These are phyloP conservation scores for Hirudo medicinalis DNA, from an alignment of 1,140 invertebrate species.

Conservation along the genomic window DNA sequence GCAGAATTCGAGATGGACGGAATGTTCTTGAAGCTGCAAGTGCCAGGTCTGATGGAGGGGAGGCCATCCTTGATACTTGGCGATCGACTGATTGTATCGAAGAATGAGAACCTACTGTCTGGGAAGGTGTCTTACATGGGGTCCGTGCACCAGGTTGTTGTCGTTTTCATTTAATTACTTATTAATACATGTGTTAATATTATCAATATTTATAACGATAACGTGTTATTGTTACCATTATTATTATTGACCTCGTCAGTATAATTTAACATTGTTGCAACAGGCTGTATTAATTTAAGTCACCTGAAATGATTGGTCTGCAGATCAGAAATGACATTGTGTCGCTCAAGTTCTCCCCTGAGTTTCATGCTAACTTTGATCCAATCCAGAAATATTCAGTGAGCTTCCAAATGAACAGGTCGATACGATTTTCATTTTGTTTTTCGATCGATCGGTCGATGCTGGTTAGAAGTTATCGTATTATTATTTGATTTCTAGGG, in stretches of 20 bases:
- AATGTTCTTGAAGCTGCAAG: constrained; percentile 58
- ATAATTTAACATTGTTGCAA: too few species aligned
- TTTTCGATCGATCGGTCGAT: neutral
- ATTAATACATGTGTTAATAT: neutral
- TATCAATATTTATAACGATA: neutral
- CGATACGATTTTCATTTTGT: neutral
- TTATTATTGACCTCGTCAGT: neutral
- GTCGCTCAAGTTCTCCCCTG: constrained; percentile 56
- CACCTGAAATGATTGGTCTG: constrained; percentile 11
- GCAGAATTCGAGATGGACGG: constrained; percentile 32
- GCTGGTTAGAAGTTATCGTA: neutral
- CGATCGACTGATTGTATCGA: constrained; percentile 53
- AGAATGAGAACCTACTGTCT: constrained; percentile 29
- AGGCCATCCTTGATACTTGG: constrained; percentile 68
- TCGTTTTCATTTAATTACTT: neutral
- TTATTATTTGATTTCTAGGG: neutral
- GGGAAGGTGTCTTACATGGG: constrained; percentile 52
- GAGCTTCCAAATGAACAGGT: constrained; percentile 50
- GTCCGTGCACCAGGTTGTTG: constrained; percentile 56
- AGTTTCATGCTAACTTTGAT: constrained; percentile 56
- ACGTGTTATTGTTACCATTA: neutral
- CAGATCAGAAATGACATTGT: constrained; percentile 38
- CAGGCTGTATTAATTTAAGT: neutral
- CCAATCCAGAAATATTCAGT: constrained; percentile 49
- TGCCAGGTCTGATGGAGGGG: constrained; percentile 65